phyloP scores from a whole-genome alignment of 2,888 invertebrate species.

The Pycnomerus fuliginosus region DNA sequence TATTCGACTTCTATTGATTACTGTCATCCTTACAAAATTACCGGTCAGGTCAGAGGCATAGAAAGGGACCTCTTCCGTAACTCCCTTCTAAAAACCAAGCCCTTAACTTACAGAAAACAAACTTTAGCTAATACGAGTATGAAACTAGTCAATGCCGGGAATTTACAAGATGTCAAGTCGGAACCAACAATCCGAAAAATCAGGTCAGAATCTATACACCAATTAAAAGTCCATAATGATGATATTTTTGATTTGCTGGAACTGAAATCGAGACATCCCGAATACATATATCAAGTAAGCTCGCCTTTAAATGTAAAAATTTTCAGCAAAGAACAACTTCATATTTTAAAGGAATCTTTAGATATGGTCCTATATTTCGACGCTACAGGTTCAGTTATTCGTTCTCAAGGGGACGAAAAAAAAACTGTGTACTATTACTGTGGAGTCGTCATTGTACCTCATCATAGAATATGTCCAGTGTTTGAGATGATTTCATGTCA shows the following conservation, averaged over 20 bases:
- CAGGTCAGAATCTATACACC: neutral
- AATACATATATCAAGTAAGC: neutral
- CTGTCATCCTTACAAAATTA: neutral
- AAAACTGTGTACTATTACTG: neutral
- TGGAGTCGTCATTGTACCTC: neutral
- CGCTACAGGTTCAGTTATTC: neutral
- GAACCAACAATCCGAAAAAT: neutral
- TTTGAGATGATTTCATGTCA: neutral
- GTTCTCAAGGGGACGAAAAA: neutral
- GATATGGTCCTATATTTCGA: neutral
- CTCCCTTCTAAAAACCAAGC: neutral
- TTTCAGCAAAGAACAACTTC: neutral
- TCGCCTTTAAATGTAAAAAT: neutral
- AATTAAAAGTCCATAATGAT: neutral
- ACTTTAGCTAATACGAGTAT: neutral
- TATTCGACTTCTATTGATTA: neutral
- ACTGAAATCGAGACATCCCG: neutral
- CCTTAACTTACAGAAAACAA: neutral
- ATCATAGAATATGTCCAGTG: neutral
- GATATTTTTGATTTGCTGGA: neutral
- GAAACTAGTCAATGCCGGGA: neutral
- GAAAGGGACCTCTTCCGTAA: neutral
- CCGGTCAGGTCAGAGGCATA: neutral
- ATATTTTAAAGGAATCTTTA: neutral
- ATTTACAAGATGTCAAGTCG: neutral